Percentiles rank a stretch among this genome's conserved stretches.
Evolutionary conservation across 2,113 vertebrate species (phyloP).

Genomic region (Sapajus apella): DNA sequence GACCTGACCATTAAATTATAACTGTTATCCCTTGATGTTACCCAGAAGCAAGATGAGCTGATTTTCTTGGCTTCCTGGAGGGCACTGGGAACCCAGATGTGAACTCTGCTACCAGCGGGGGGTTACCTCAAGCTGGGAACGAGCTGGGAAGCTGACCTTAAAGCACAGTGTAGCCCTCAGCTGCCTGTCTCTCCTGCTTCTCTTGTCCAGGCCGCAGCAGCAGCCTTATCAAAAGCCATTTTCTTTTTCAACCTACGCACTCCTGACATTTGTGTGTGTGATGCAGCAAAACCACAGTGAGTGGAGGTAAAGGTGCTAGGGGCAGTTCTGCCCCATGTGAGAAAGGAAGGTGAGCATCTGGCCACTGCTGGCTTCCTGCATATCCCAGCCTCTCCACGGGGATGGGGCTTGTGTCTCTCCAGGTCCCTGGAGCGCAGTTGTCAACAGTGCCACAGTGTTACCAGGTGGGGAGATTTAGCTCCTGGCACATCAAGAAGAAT

Average conservation of each 20-base stretch:
- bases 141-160: neutral
- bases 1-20: neutral
- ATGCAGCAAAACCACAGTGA: fast-evolving
- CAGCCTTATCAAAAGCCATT: neutral
- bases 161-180: neutral
- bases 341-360: neutral
- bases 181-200: neutral
- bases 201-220: no score
- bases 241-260: neutral
- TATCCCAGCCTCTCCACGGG: fast-evolving
- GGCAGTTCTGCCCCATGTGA: fast-evolving
- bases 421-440: neutral
- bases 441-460: neutral
- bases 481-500: neutral
- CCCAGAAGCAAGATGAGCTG: neutral
- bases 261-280: neutral
- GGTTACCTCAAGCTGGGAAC: neutral
- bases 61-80: neutral
- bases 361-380: neutral
- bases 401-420: no score
- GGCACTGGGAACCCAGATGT: neutral
- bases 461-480: fast-evolving
- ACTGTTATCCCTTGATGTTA: neutral
- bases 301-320: fast-evolving
- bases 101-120: neutral